Percentiles rank a stretch among this genome's conserved stretches.
Evolutionary conservation across 2,797 vertebrate genomes (phyloP).

Genomic region (Steatocranus sp.): DNA sequence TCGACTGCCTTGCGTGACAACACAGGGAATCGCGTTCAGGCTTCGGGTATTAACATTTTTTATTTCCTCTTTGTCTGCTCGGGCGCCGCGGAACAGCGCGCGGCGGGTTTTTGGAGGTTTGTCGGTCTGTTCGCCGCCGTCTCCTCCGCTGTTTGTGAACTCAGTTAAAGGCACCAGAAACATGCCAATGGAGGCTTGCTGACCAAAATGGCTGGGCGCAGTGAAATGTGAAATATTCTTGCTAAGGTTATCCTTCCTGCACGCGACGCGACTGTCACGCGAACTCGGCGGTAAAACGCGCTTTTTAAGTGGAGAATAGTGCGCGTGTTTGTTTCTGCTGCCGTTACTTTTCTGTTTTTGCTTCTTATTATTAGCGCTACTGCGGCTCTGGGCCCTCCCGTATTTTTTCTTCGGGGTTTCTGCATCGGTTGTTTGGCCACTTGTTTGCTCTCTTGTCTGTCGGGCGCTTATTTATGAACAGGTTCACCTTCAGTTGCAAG

Average conservation of each 20-base stretch:
- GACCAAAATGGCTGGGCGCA: slow-evolving; percentile 77
- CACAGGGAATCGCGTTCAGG: slow-evolving; percentile 63
- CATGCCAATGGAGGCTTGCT: slow-evolving; percentile 71
- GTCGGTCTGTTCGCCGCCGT: neutral
- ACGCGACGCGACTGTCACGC: slow-evolving; percentile 26
- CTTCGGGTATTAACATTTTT: slow-evolving; percentile 59
- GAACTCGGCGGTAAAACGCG: neutral
- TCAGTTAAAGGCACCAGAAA: slow-evolving; percentile 53
- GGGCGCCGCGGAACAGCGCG: neutral
- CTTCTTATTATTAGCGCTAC: neutral
- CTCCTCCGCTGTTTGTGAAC: neutral
- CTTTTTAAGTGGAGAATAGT: neutral
- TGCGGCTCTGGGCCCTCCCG: slow-evolving; percentile 30
- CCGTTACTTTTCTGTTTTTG: neutral
- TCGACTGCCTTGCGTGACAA: slow-evolving; percentile 74
- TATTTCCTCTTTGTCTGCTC: neutral
- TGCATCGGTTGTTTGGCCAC: slow-evolving; percentile 31
- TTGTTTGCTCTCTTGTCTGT: neutral
- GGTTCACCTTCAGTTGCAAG: neutral
- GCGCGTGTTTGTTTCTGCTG: neutral
- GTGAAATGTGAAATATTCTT: slow-evolving; percentile 72
- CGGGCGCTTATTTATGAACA: neutral
- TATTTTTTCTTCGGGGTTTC: neutral
- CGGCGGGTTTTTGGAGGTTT: neutral
- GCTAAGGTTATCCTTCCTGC: slow-evolving; percentile 34